phyloP scores from a whole-genome alignment of 64 coral and sea anemone genomes.

The Trachythela sp. region DNA sequence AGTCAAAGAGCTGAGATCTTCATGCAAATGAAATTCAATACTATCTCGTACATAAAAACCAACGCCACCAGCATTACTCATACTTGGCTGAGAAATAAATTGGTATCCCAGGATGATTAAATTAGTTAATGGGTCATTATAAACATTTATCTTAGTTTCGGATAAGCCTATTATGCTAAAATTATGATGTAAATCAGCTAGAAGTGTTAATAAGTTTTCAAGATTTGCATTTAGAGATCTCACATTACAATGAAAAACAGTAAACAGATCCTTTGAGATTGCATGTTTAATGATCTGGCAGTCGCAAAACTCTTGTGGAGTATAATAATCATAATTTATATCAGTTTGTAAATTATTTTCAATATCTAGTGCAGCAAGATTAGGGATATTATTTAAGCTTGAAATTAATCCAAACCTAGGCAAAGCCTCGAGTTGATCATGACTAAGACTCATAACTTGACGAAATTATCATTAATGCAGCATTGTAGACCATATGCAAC shows the following conservation, averaged over 20 bases:
- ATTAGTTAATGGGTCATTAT: not conserved
- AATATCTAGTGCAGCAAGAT: not conserved
- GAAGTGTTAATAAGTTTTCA: not conserved
- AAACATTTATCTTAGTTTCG: not conserved
- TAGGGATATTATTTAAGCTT: not conserved
- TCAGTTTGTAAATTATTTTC: constrained; percentile 22
- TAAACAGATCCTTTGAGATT: not conserved
- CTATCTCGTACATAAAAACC: too few species aligned
- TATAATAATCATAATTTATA: constrained; percentile 39
- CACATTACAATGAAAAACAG: constrained; percentile 30
- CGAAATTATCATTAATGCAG: too few species aligned
- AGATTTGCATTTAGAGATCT: not conserved
- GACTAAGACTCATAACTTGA: too few species aligned
- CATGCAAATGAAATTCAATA: not conserved
- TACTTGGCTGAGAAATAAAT: not conserved
- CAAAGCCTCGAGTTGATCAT: too few species aligned
- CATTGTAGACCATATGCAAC: too few species aligned
- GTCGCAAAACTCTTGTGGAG: not conserved
- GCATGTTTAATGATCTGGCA: constrained; percentile 10
- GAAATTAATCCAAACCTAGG: too few species aligned
- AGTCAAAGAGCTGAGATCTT: not conserved
- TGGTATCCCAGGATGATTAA: not conserved
- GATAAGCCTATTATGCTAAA: not conserved
- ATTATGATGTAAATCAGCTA: not conserved
- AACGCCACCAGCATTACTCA: not conserved